Evolutionary conservation across 2,888 invertebrate genomes (phyloP), one percentile per base, ranked within the genome.

Genomic region (Drosophila rubida): DNA sequence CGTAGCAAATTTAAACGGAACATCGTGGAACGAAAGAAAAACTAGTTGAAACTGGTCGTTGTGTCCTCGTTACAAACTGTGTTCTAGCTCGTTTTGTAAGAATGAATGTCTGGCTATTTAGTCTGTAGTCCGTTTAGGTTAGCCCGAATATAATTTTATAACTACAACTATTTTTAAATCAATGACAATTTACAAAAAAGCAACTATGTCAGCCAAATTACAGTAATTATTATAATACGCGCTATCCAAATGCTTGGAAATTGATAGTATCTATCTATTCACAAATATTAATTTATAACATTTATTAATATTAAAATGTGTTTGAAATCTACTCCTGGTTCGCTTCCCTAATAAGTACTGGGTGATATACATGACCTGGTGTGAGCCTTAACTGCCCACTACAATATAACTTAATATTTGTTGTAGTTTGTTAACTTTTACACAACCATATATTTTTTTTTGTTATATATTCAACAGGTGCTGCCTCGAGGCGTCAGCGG

Each of bases 401-500:
- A n/a, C n/a, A n/a, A n/a, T n/a, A n/a, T n/a, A n/a, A n/a, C n/a
- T n/a, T n/a, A n/a, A n/a, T n/a, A n/a, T n/a, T n/a, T n/a, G n/a
- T n/a, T n/a, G n/a, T n/a, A n/a, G n/a, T n/a, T n/a, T n/a, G n/a
- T n/a, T n/a, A n/a, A n/a, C n/a, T n/a, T n/a, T n/a, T n/a, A n/a
- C n/a, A n/a, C n/a, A n/a, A n/a, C n/a, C n/a, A n/a, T n/a, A n/a
- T n/a, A 19, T 19, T 19, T 19, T 1, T 19, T 25, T 13, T 9
- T n/a, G 6, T 22, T n/a, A 8, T 22, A 25, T 13, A 84, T 80
- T 6, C 13, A n/a, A 14, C 77, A 94, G 94, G 94, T 96, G 75
- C 92, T 96, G 66, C 97, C 97, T 0, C 93, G 97, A 90, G 97
- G 97, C n/a, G 97, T 97, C 1, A 97, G 96, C 89, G 97, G 97